These are phyloP conservation scores for Monomorium pharaonis DNA, from an alignment of 1,140 invertebrate species.

Conservation along the genomic window DNA sequence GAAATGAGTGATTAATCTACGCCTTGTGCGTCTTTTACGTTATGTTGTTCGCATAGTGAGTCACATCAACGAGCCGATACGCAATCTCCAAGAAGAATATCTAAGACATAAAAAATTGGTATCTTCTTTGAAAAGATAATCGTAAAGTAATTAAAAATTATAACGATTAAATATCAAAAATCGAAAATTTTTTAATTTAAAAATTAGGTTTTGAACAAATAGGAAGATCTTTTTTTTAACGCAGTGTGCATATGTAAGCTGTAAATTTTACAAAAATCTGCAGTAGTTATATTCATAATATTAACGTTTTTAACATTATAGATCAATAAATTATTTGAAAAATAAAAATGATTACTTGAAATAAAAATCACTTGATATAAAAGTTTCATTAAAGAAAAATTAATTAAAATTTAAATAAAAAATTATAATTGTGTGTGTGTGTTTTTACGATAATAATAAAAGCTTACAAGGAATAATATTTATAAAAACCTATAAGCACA, in stretches of 20 bases:
- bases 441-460: no score
- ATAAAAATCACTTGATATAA: neutral
- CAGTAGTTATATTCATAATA: neutral
- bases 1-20: slow-evolving; percentile 74
- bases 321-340: no score
- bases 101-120: neutral
- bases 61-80: neutral
- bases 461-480: no score
- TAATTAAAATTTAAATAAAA: neutral
- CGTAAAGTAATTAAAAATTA: neutral
- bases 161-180: neutral
- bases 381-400: neutral
- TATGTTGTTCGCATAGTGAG: neutral
- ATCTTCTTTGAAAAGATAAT: neutral
- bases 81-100: neutral
- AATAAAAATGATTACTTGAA: no score
- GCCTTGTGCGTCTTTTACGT: neutral
- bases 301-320: no score
- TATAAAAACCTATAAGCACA: neutral
- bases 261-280: neutral
- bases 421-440: no score
- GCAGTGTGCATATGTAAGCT: neutral
- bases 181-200: neutral
- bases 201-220: no score
- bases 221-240: neutral